A percentile compares a stretch with the other conserved stretches of the same genome.
Conservation (phyloP, 2,113 vertebrate genomes). For the Rhabdomys dilectus region DNA sequence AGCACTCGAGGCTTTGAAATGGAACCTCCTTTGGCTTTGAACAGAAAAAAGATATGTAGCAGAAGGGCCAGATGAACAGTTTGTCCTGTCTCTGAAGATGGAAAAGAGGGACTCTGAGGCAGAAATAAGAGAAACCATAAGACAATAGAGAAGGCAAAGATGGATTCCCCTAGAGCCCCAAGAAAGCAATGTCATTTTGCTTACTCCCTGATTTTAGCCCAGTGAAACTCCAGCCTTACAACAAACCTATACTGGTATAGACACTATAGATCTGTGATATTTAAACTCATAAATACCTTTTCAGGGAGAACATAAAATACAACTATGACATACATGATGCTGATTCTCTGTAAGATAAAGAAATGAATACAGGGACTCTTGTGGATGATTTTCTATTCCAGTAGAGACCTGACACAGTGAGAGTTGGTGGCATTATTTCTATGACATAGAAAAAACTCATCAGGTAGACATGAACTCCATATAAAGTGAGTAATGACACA, state of each 20-base stretch:
- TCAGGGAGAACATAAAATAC: not conserved
- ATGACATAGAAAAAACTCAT: not conserved
- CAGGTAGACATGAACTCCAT: not conserved
- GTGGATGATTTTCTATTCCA: not conserved
- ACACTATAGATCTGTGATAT: not conserved
- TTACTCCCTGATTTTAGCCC: not conserved
- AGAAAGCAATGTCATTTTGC: too few relatives aligned
- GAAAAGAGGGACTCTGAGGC: not conserved
- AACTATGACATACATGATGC: not conserved
- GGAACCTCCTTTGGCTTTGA: not conserved
- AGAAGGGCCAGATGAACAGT: not conserved
- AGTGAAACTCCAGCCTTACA: not conserved
- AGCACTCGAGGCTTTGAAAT: not conserved
- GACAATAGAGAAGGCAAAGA: not conserved
- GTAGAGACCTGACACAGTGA: not conserved
- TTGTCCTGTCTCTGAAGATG: not conserved
- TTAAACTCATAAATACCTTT: not conserved
- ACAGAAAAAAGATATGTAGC: not conserved
- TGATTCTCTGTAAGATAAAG: not conserved
- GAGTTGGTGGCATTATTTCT: not conserved
- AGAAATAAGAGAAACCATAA: not conserved
- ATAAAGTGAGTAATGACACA: not conserved
- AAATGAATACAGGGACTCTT: not conserved
- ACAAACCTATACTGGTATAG: not conserved
- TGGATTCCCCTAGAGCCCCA: not conserved